Evolutionary conservation across 30 jellyfish, hydroid and myxozoan genomes (phyloP).

Genomic region (Phacellophora camtschatica): DNA sequence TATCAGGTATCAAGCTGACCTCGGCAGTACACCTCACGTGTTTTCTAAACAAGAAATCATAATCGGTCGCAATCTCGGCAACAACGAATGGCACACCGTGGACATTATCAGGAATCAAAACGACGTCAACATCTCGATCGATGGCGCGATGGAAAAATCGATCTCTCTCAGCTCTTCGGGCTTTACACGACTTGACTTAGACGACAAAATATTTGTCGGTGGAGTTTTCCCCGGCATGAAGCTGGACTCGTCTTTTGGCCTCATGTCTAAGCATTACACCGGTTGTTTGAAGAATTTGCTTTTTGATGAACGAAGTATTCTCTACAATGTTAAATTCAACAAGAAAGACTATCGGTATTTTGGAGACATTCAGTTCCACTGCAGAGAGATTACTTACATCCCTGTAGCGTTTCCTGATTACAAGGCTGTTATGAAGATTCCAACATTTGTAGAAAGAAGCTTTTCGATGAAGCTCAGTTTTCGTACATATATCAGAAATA

Average conservation of each 20-base stretch:
- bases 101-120: conserved; percentile 48
- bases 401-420: conserved; percentile 90
- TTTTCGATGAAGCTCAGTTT: conserved; percentile 60
- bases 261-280: conserved; percentile 64
- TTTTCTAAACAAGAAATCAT: conserved; percentile 69
- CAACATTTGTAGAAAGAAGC: conserved; percentile 70
- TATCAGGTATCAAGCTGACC: conserved; percentile 75
- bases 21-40: conserved; percentile 69
- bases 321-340: conserved; percentile 81
- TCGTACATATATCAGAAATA: conserved; percentile 67
- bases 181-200: conserved; percentile 74
- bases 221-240: conserved; percentile 62
- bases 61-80: conserved; percentile 77
- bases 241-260: conserved; percentile 17
- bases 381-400: conserved; percentile 58
- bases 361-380: conserved; percentile 78
- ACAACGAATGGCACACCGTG: conserved; percentile 90
- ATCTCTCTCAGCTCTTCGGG: conserved; percentile 33
- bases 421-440: conserved; percentile 61
- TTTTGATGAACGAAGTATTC: conserved; percentile 64
- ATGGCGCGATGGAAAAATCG: conserved; percentile 28
- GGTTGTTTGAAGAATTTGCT: conserved; percentile 86
- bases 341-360: conserved; percentile 19
- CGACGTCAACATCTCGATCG: conserved; percentile 66
- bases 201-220: conserved; percentile 73